Percentiles rank a stretch among this genome's conserved stretches.
These are phyloP conservation scores for Apodemus agrarius DNA, from an alignment of 2,797 vertebrate genomes.

Conservation along the genomic window DNA sequence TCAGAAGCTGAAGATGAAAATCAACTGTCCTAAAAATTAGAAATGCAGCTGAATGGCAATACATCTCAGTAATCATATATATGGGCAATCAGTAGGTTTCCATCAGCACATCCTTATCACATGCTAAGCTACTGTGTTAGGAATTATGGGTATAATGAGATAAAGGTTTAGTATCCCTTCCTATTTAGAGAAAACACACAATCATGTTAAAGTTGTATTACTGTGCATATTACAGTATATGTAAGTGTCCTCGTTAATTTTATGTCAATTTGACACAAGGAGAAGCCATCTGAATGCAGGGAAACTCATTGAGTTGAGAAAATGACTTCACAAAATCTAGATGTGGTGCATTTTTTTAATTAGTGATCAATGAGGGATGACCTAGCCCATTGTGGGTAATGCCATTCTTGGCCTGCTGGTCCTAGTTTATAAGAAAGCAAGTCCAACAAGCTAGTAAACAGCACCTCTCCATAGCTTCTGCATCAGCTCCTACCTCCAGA, in stretches of 20 bases:
- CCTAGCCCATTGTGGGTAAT: not conserved
- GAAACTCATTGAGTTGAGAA: not conserved
- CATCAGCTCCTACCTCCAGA: not conserved
- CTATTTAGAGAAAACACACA: not conserved
- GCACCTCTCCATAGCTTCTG: not conserved
- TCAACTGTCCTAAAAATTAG: not conserved
- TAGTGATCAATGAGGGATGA: not conserved
- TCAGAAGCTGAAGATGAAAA: conserved; percentile 29
- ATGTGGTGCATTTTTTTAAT: not conserved
- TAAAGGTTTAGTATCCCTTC: not conserved
- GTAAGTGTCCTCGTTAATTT: not conserved
- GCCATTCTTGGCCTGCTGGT: too few relatives aligned
- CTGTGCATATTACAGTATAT: not conserved
- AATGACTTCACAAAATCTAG: not conserved
- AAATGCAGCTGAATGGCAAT: not conserved
- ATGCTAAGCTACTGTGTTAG: not conserved
- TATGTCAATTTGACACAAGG: not conserved
- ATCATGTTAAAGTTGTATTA: not conserved
- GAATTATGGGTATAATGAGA: not conserved
- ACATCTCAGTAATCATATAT: not conserved
- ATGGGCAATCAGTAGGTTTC: not conserved
- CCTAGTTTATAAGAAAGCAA: not conserved
- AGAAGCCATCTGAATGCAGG: not conserved
- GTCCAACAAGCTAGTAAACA: not conserved
- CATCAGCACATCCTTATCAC: not conserved